Evolutionary conservation across 2,888 invertebrate species (phyloP), one percentile per base, ranked within the genome.

Genomic region (Eupithecia subumbrata): DNA sequence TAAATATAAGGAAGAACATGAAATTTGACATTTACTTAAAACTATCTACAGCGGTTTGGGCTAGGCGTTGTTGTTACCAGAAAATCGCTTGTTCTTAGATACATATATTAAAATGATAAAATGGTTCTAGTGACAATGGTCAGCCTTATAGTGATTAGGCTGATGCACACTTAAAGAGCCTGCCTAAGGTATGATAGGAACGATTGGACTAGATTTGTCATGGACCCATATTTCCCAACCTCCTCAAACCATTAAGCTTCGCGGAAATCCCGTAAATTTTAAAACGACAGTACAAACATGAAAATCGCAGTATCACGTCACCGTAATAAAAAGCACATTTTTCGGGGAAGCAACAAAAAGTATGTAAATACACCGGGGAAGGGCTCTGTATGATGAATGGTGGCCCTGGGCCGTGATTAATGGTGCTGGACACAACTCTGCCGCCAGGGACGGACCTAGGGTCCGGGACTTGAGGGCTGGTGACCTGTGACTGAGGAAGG

Each of bases 351-450:
- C 76, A 77, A 78, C 79, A 80, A 84, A 84, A 84, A 86, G 84
- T 86, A 86, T 86, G 84, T 87, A 88, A 88, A 90, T 85, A 89
- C 82, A 80, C 78, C 83, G 79, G 82, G 82, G 79, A 81, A 80
- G 81, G 81, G 78, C 83, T 81, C 80, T 85, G 84, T 78, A 80
- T 89, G 88, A 90, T 89, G 84, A 88, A 90, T 82, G 85, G 71
- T 76, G 74, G 72, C 74, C 74, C 71, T 60, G 76, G 76, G 69
- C n/a, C 63, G 81, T 87, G 88, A 88, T 88, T 86, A 87, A 88
- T 87, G 87, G 79, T 60, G 76, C 69, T 60, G 75, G 74, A 73
- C 77, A 75, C 67, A 73, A 68, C 63, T 77, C 80, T 76, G 73
- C 12, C 67, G 16, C 30, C 77, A 76, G 77, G 75, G 64, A 22